Base-by-base conservation (phyloP, 2,888 invertebrate genomes). In the Panopea generosa region DNA sequence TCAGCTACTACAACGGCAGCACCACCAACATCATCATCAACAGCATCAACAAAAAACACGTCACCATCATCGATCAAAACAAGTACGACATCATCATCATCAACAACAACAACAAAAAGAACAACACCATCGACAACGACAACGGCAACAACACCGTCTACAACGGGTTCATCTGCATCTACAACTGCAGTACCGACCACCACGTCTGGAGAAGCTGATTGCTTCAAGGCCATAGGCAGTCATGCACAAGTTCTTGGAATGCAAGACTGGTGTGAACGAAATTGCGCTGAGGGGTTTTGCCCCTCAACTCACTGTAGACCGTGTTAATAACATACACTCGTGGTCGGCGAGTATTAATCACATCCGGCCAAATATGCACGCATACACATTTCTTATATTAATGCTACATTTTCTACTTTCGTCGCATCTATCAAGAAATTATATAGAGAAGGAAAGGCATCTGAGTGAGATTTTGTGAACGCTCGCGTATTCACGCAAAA, bases 11-110 rank as follows among this genome's bases (percentile, higher is more conserved):
- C 57, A 16, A 38, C 57, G 20, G 18, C 57, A 43, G 20, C 47
- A 16, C 18, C 50, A 29, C 14, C 50, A 1, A 50, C 62, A 7
- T 11, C 62, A 33, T 29, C 49, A 18, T n/a, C 62, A 14, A 26
- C 62, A 33, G 18, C 62, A 50, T 18, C 33, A 38, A 7, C 57
- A 16, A 40, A 20, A 18, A 16, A 22, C 9, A 57, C 57, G 40
- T 11, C 57, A n/a, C 3, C 57, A 7, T n/a, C 57, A 24, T 20
- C 57, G 16, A 11, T 33, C 6, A 4, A 14, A 52, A 52, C 52
- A 4, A 52, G n/a, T 16, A 20, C 20, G 4, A 3, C 24, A 26
- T 20, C 4, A 16, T 7, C 52, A 24, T 16, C 20, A 20, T 2
- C 56, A 38, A 38, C 56, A 38, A 18, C 56, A 2, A 26, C 27